phyloP scores from a whole-genome alignment of 2,888 invertebrate species.

The Nowickia ferox region DNA sequence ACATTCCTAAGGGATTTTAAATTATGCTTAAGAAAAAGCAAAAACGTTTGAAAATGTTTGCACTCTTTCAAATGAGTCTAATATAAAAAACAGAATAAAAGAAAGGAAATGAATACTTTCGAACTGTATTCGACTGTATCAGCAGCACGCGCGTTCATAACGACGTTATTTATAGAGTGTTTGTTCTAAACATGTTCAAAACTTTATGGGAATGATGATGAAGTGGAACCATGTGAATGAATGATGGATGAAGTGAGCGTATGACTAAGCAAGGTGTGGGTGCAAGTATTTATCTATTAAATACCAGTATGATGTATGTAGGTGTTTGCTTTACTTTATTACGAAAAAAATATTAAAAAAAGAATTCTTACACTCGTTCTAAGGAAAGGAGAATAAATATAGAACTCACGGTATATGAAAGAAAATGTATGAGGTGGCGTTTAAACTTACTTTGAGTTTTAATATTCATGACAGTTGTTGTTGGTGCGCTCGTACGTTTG shows the following conservation, averaged over 20 bases:
- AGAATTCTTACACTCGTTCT: not conserved
- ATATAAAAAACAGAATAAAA: not conserved
- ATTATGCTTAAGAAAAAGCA: not conserved
- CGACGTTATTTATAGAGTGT: constrained; percentile 70
- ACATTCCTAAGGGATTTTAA: not conserved
- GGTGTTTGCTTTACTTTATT: constrained; percentile 40
- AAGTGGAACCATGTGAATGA: constrained; percentile 61
- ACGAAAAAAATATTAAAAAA: constrained; percentile 5
- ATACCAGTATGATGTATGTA: constrained; percentile 32
- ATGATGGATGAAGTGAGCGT: constrained; percentile 53
- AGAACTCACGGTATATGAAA: constrained; percentile 26
- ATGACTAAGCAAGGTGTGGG: constrained; percentile 29
- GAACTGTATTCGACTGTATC: constrained; percentile 30
- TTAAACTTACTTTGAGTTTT: constrained; percentile 48
- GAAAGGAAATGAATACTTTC: constrained; percentile 36
- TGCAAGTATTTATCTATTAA: constrained; percentile 37
- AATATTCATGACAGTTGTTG: constrained; percentile 61
- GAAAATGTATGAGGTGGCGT: constrained; percentile 34
- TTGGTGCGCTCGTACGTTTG: not conserved
- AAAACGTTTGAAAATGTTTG: not conserved
- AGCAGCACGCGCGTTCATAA: constrained; percentile 69
- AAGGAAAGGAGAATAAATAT: constrained; percentile 37
- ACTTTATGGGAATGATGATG: constrained; percentile 57
- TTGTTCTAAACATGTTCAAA: constrained; percentile 60
- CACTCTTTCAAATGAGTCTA: constrained; percentile 32